Evolutionary conservation across 30 jellyfish, hydroid and myxozoan species (phyloP), one percentile per base, ranked within the genome.

Genomic region (Phacellophora camtschatica): DNA sequence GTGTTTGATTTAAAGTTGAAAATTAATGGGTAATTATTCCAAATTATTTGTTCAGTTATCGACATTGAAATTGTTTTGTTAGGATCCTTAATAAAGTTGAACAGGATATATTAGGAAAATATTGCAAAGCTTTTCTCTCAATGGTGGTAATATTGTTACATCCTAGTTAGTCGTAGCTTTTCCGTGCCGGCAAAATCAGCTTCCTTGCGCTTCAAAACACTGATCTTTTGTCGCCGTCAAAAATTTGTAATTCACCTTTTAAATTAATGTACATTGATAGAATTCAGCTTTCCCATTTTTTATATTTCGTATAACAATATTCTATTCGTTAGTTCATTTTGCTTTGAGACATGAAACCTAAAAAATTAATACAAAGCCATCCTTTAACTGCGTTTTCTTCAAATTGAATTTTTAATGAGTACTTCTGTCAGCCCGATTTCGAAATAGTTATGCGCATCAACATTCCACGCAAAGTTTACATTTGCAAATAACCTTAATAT

Each of bases 31-130:
- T 16, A 59, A 59, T 7, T 59, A 16, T 24, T 28, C 50, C 51
- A 42, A 13, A 37, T 18, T 12, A 2, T 2, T n/a, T n/a, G n/a
- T n/a, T n/a, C n/a, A n/a, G n/a, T n/a, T n/a, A n/a, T n/a, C n/a
- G n/a, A n/a, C 82, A 45, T 24, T 42, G 45, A 22, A 34, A 35
- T 31, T 31, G 11, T 49, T 42, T 19, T 55, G 42, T 19, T 6
- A 23, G 11, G 70, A 55, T 11, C 20, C 74, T 30, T 50, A 59
- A 29, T 59, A 59, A 29, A 28, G 4, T 59, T 11, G 34, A 67
- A 42, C 82, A 67, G 82, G 82, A 67, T 67, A 45, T 45, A 43
- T 67, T 67, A 67, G 16, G 24, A 18, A n/a, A 67, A 67, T 67
- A 67, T 67, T 67, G 82, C 20, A 12, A 50, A n/a, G n/a, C 25